These are phyloP conservation scores for Tyrannus savana DNA, from an alignment of 2,113 vertebrate species.

Conservation along the genomic window DNA sequence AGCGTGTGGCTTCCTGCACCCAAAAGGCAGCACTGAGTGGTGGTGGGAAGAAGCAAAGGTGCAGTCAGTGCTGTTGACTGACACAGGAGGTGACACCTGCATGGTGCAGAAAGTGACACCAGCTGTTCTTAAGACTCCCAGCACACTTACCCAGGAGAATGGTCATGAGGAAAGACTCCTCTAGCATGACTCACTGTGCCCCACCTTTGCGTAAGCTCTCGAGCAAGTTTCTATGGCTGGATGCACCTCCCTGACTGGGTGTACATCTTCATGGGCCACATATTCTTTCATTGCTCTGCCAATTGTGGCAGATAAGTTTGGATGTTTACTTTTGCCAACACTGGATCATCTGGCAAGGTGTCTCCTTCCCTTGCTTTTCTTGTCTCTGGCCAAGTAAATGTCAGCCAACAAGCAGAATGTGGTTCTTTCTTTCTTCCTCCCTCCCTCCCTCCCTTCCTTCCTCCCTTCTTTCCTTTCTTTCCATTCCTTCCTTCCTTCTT, in stretches of 20 bases:
- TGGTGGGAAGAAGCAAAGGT: not conserved
- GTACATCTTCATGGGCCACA: not conserved
- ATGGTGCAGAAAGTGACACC: not conserved
- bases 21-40: not conserved
- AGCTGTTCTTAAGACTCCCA: not conserved
- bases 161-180: not conserved
- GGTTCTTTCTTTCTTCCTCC: no score
- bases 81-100: not conserved
- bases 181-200: fast-evolving
- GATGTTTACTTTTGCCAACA: not conserved
- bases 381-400: not conserved
- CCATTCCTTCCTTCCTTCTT: fast-evolving
- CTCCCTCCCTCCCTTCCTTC: no score
- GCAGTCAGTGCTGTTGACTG: not conserved
- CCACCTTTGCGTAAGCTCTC: not conserved
- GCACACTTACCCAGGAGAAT: not conserved
- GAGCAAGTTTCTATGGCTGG: not conserved
- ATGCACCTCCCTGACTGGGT: not conserved
- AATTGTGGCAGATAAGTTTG: not conserved
- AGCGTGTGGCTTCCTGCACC: not conserved
- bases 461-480: fast-evolving
- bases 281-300: not conserved
- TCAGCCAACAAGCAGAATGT: not conserved
- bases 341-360: not conserved
- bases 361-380: not conserved